Conservation (phyloP, 1,140 invertebrate genomes). For the Drosophila erecta region DNA sequence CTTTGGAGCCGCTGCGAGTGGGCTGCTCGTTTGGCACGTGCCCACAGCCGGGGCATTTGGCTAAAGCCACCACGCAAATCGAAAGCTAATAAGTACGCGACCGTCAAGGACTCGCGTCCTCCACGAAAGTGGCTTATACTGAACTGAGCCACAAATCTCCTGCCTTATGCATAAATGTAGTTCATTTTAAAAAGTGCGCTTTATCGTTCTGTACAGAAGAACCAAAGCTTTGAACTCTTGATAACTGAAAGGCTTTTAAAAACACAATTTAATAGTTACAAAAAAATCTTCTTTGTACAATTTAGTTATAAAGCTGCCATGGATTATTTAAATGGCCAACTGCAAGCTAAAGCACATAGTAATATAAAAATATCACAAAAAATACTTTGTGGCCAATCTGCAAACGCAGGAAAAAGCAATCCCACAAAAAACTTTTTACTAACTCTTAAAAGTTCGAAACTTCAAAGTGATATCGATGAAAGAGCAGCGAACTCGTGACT, state of each 20-base stretch:
- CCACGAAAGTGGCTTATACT: conserved; percentile 21
- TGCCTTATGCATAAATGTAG: conserved; percentile 46
- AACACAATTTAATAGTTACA: not conserved
- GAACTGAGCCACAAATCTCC: conserved; percentile 17
- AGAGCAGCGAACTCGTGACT: conserved; percentile 27
- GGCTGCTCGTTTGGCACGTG: conserved; percentile 63
- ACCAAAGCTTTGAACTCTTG: not conserved
- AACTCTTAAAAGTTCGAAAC: conserved; percentile 30
- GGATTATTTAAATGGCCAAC: too few relatives aligned
- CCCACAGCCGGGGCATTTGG: conserved; percentile 62
- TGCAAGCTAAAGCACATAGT: too few relatives aligned
- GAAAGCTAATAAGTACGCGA: conserved; percentile 68
- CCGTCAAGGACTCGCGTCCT: conserved; percentile 10
- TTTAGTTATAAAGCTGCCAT: too few relatives aligned
- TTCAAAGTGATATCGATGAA: conserved; percentile 44
- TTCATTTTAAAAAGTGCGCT: conserved; percentile 10
- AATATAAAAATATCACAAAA: not conserved
- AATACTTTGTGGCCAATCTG: conserved; percentile 14
- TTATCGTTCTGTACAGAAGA: not conserved
- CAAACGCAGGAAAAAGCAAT: not conserved
- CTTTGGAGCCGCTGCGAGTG: conserved; percentile 65
- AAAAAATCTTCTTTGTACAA: too few relatives aligned
- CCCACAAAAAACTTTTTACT: not conserved
- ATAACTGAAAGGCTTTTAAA: not conserved
- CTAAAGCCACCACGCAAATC: conserved; percentile 77